These are phyloP conservation scores for Zaprionus obscuricornis DNA, from an alignment of 2,888 invertebrate species.

Conservation along the genomic window DNA sequence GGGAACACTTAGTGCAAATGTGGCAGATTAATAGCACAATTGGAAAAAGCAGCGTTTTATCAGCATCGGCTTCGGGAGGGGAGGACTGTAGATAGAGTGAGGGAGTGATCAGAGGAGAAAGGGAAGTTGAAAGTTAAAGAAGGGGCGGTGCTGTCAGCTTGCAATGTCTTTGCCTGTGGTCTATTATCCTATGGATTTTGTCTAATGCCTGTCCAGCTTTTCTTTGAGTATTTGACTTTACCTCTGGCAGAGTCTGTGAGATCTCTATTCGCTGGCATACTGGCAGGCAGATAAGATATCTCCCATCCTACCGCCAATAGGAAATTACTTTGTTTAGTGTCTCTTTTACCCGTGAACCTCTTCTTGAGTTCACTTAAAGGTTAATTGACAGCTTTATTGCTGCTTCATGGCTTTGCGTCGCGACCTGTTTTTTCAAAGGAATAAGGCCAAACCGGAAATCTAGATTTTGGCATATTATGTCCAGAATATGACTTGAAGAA, in stretches of 20 bases:
- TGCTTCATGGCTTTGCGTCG: conserved; percentile 42
- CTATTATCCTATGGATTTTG: conserved; percentile 32
- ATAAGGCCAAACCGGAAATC: too few relatives aligned
- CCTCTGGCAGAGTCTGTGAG: conserved; percentile 47
- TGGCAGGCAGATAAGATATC: conserved; percentile 62
- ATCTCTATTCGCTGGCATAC: conserved; percentile 72
- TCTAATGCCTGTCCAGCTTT: conserved; percentile 4
- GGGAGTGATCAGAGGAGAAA: too few relatives aligned
- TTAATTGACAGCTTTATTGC: conserved; percentile 80
- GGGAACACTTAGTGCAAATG: conserved; percentile 82
- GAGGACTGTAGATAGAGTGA: too few relatives aligned
- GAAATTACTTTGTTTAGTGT: conserved; percentile 52
- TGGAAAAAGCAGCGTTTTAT: conserved; percentile 78
- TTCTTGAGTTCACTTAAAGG: conserved; percentile 63
- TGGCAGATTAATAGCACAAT: conserved; percentile 82
- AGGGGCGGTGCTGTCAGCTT: not conserved
- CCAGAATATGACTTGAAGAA: not conserved
- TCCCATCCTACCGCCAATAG: conserved; percentile 46
- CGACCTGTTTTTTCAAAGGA: conserved; percentile 17
- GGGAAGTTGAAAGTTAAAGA: too few relatives aligned
- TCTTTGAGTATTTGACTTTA: not conserved
- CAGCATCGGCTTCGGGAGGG: conserved; percentile 44
- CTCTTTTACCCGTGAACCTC: conserved; percentile 38
- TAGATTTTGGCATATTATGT: conserved; percentile 32
- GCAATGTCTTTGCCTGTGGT: conserved; percentile 32